phyloP scores from a whole-genome alignment of 2,113 vertebrate genomes.

The Echinops telfairi region DNA sequence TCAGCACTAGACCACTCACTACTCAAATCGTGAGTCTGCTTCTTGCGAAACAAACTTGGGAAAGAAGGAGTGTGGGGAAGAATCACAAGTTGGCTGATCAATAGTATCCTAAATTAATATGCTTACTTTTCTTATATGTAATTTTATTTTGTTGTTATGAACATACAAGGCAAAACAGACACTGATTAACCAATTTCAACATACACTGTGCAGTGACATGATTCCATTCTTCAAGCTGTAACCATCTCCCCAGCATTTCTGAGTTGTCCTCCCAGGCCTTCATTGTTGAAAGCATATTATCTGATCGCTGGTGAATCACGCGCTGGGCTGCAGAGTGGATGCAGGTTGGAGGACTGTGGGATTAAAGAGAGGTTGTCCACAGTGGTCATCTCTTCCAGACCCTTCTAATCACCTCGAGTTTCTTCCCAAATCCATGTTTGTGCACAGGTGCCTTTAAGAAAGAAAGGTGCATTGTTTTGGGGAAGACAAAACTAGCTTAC shows the following conservation, averaged over 20 bases:
- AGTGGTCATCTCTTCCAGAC: background rate
- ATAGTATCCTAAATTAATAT: rapidly evolving
- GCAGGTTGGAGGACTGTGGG: too few species aligned
- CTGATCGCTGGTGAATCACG: background rate
- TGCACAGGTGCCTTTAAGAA: conserved; percentile 62
- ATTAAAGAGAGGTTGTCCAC: background rate
- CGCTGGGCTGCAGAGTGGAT: background rate
- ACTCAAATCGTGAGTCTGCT: background rate
- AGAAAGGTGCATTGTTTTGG: conserved; percentile 55
- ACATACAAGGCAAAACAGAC: background rate
- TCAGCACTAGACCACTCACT: background rate
- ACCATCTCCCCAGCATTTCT: background rate
- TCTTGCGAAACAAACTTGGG: background rate
- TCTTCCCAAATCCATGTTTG: background rate
- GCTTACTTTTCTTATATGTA: background rate
- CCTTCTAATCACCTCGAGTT: background rate
- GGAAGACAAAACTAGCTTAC: conserved; percentile 51
- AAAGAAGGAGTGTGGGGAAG: rapidly evolving
- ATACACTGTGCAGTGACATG: background rate
- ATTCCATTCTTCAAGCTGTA: background rate
- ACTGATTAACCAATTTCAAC: background rate
- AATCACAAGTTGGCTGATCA: background rate
- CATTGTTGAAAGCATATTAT: background rate
- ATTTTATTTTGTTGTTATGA: background rate
- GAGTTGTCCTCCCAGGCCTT: background rate